A percentile compares a stretch with the other conserved stretches of the same genome.
Conservation (phyloP, 2,113 vertebrate genomes). For the Ibidorhyncha struthersii region DNA sequence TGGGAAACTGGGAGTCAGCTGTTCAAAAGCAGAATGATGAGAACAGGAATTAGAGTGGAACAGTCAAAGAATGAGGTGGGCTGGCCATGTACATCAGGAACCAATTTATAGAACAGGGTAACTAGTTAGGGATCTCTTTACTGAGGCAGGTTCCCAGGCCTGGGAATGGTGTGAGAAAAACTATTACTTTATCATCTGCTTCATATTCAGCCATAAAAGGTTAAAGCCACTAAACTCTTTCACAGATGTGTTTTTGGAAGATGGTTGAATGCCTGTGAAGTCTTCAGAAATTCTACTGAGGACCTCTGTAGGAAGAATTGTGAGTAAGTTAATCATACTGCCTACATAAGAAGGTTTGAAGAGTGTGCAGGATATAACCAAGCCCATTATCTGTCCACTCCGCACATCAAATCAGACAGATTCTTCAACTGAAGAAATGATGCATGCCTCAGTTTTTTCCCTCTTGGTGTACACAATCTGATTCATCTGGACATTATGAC, state of each 20-base stretch:
- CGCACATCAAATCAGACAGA: background rate
- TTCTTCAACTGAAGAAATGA: background rate
- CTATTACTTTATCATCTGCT: background rate
- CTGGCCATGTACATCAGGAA: background rate
- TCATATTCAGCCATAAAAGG: background rate
- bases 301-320: background rate
- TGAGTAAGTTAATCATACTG: background rate
- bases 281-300: background rate
- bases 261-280: background rate
- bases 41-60: background rate
- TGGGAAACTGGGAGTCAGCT: background rate
- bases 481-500: background rate
- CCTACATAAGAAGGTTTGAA: background rate
- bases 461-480: fast-evolving
- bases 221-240: background rate
- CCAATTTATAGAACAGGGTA: background rate
- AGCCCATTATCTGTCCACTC: background rate
- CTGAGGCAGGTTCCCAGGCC: background rate
- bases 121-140: background rate
- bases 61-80: background rate
- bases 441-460: background rate
- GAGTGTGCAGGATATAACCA: background rate
- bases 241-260: background rate
- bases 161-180: background rate
- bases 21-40: background rate